Conservation (phyloP, 30 jellyfish, hydroid and myxozoan genomes). For the Hydra vulgaris region DNA sequence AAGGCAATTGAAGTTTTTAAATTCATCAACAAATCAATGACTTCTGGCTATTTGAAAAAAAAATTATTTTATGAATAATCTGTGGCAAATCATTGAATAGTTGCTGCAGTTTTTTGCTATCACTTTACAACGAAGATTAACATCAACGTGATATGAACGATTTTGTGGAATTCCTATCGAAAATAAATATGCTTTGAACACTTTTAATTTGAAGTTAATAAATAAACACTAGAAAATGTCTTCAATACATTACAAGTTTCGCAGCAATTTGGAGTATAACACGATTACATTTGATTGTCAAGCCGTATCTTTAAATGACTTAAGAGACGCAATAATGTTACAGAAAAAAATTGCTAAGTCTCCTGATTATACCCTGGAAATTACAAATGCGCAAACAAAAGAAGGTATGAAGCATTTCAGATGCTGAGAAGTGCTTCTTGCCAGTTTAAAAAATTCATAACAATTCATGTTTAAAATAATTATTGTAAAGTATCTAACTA, state of each 20-base stretch:
- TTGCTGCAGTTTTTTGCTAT: not conserved
- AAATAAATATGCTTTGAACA: not conserved
- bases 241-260: constrained; percentile 92
- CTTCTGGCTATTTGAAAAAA: too few relatives aligned
- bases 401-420: constrained; percentile 42
- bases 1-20: not conserved
- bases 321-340: constrained; percentile 79
- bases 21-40: not conserved
- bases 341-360: constrained; percentile 83
- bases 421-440: constrained; percentile 6
- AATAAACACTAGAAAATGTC: constrained; percentile 49
- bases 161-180: not conserved
- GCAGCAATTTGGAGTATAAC: constrained; percentile 95
- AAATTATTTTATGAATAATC: too few relatives aligned
- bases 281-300: constrained; percentile 94
- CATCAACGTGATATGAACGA: not conserved
- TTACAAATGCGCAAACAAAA: constrained; percentile 89
- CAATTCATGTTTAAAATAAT: too few relatives aligned
- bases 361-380: constrained; percentile 91
- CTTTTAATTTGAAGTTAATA: not conserved
- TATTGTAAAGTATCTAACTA: too few relatives aligned
- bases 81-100: not conserved
- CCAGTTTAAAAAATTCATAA: constrained; percentile 16
- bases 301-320: constrained; percentile 77
- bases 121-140: not conserved